These are phyloP conservation scores for Poeciliopsis presidionis DNA, from an alignment of 2,797 vertebrate genomes.

Conservation along the genomic window DNA sequence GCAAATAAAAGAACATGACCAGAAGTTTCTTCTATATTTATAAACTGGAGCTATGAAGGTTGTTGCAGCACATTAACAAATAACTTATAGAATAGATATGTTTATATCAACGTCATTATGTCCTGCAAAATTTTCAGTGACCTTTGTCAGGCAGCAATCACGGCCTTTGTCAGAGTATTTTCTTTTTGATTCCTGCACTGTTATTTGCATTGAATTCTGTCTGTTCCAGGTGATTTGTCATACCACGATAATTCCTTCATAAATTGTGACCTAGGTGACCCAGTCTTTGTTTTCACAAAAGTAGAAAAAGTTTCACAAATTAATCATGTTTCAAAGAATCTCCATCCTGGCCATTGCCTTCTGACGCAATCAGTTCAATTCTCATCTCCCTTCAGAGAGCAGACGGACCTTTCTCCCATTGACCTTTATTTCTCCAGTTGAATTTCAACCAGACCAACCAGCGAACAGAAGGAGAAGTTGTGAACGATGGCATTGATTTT, in stretches of 20 bases:
- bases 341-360: too few species aligned
- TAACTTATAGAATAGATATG: slow-evolving; percentile 1
- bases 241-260: background rate
- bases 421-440: too few species aligned
- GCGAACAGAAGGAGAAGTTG: too few species aligned
- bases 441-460: too few species aligned
- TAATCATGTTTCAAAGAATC: background rate
- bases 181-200: slow-evolving; percentile 25
- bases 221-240: slow-evolving; percentile 40
- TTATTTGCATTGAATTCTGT: slow-evolving; percentile 34
- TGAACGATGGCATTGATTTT: too few species aligned
- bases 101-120: background rate
- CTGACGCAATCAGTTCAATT: too few species aligned
- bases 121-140: background rate
- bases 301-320: background rate
- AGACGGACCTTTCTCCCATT: too few species aligned
- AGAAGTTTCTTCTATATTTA: slow-evolving; percentile 1
- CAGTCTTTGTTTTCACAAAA: background rate
- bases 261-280: background rate
- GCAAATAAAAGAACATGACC: slow-evolving; percentile 29
- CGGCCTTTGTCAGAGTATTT: background rate
- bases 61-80: slow-evolving; percentile 1
- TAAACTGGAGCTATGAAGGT: slow-evolving; percentile 9
- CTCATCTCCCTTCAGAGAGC: too few species aligned
- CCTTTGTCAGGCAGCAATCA: slow-evolving; percentile 12